Conservation (phyloP, 2,113 vertebrate genomes). For the Pontoporia blainvillei region DNA sequence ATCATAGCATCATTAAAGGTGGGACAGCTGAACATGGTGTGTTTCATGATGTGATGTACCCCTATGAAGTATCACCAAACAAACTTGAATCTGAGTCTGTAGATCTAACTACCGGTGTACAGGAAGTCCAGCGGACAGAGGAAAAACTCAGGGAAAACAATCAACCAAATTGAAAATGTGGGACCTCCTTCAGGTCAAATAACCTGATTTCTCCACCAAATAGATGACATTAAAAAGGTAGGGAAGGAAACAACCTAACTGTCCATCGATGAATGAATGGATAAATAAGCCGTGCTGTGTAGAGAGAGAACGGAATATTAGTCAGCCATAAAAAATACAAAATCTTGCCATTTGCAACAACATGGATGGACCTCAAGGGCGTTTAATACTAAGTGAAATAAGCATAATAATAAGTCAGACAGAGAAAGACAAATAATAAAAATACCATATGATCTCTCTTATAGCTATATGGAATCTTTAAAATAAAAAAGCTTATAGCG, state of each 20-base stretch:
- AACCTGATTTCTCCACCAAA: not conserved
- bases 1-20: not conserved
- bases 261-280: not conserved
- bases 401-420: not conserved
- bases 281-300: not conserved
- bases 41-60: not conserved
- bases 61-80: not conserved
- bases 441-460: not conserved
- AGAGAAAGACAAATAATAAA: not conserved
- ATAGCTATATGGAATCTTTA: not conserved
- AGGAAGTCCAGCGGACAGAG: not conserved
- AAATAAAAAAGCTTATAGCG: not conserved
- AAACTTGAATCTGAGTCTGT: not conserved
- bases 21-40: too few relatives aligned
- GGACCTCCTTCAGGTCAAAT: not conserved
- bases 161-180: not conserved
- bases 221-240: not conserved
- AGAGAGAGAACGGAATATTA: not conserved
- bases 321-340: not conserved
- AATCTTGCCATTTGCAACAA: not conserved
- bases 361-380: not conserved
- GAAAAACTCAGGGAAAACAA: not conserved
- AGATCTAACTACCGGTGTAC: not conserved
- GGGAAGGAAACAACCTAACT: not conserved
- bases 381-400: not conserved